A percentile compares a stretch with the other conserved stretches of the same genome.
Evolutionary conservation across 1,140 invertebrate species (phyloP).

Genomic region (Platorchestia sp.): DNA sequence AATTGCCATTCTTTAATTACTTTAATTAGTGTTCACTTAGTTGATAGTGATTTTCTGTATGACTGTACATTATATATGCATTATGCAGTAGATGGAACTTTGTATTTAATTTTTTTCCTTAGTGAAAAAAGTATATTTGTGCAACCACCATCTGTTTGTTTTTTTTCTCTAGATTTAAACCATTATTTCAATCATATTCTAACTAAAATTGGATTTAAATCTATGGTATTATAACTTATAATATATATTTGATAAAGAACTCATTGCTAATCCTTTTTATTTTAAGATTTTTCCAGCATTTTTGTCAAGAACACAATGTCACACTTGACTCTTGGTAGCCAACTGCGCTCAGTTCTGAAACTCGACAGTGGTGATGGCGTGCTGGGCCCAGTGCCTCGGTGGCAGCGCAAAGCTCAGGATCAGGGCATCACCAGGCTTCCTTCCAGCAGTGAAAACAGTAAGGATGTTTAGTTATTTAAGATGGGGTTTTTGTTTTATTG

Average conservation of each 20-base stretch:
- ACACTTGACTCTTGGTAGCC: neutral
- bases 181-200: too few relatives aligned
- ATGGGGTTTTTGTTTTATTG: neutral
- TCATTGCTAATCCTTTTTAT: neutral
- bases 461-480: neutral
- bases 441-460: conserved; percentile 61
- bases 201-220: too few relatives aligned
- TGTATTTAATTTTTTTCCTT: too few relatives aligned
- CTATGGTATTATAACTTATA: too few relatives aligned
- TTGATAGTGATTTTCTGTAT: too few relatives aligned
- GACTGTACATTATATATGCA: too few relatives aligned
- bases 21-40: too few relatives aligned
- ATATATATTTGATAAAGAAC: neutral
- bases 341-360: neutral
- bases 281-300: neutral
- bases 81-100: too few relatives aligned
- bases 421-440: conserved; percentile 60
- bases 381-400: conserved; percentile 45
- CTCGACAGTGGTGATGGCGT: neutral
- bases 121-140: too few relatives aligned
- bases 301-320: neutral
- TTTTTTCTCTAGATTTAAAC: too few relatives aligned
- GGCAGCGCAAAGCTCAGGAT: conserved; percentile 65
- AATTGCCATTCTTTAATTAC: too few relatives aligned
- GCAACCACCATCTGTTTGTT: too few relatives aligned